Conservation (phyloP, 2,888 invertebrate genomes). For the Drosophila birchii region DNA sequence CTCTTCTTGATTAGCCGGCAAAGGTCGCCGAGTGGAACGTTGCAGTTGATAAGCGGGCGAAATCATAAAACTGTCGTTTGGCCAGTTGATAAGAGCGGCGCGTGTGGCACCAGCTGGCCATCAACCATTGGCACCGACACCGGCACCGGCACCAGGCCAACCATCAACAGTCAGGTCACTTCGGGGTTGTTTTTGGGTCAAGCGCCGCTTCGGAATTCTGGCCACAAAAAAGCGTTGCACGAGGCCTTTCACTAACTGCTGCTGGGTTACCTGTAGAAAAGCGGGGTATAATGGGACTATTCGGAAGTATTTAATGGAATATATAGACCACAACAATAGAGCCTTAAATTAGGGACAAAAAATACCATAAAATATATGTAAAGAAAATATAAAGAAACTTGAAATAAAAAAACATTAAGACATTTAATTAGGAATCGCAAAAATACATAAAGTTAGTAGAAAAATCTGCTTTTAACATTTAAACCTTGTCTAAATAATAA, state of each 20-base stretch:
- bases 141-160: not conserved
- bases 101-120: constrained; percentile 33
- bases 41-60: constrained; percentile 29
- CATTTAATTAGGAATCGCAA: too few relatives aligned
- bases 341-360: not conserved
- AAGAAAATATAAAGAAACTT: too few relatives aligned
- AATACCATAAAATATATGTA: not conserved
- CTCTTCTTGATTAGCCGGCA: constrained; percentile 59
- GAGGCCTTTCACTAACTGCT: not conserved
- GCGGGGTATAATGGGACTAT: not conserved
- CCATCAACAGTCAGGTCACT: constrained; percentile 20
- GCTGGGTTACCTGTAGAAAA: constrained; percentile 2
- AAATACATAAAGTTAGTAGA: too few relatives aligned
- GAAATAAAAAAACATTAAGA: too few relatives aligned
- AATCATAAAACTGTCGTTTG: constrained; percentile 62
- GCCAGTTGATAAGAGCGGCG: constrained; percentile 58
- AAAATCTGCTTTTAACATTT: not conserved
- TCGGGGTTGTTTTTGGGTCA: constrained; percentile 30
- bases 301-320: not conserved
- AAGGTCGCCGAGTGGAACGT: constrained; percentile 46
- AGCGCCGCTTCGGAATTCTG: constrained; percentile 16
- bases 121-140: not conserved
- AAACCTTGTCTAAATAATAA: not conserved
- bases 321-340: not conserved
- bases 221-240: constrained; percentile 4